Evolutionary conservation across 2,113 vertebrate species (phyloP), one percentile per base, ranked within the genome.

Genomic region (Scolopax mira): DNA sequence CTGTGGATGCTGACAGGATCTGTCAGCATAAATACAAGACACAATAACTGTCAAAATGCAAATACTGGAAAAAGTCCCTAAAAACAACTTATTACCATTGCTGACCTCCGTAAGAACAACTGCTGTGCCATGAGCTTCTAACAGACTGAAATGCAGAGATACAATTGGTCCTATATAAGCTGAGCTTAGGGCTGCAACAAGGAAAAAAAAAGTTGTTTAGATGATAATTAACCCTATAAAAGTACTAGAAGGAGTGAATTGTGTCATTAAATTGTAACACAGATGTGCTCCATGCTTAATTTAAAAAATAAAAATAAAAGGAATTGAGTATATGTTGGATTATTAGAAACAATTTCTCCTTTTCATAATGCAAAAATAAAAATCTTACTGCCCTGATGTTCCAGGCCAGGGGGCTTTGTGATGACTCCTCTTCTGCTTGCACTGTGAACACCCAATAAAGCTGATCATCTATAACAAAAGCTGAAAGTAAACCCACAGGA

Each of bases 221-320:
- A 67, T 83, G 90, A 46, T 93, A 93, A 96, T 86, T 91, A 79
- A 85, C 83, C 72, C 79, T 74, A 85, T 85, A 88, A 78, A 93
- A 88, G 54, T 49, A 82, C 37, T 69, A 91, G 58, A 46, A 66
- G 35, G 14, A 90, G 46, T 39, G 82, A 91, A 89, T 41, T 44
- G 64, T 74, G 35, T 13, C 79, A 78, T 77, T 91, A 86, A 62
- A 88, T 60, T 78, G 42, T 46, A 73, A 85, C 60, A 55, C 41
- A 85, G 71, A 41, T 66, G 49, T 80, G 55, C 30, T 91, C 64
- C 27, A 11, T 24, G 27, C 31, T 39, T 28, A 73, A 62, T 83
- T 81, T 33, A 58, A 60, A 81, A 90, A 60, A n/a, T 30, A 81
- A 67, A 90, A 58, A n/a, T 61, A 28, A 91, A 67, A 78, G 17